Evolutionary conservation across 2,888 invertebrate genomes (phyloP), one percentile per base, ranked within the genome.

Genomic region (Agriotes lineatus): DNA sequence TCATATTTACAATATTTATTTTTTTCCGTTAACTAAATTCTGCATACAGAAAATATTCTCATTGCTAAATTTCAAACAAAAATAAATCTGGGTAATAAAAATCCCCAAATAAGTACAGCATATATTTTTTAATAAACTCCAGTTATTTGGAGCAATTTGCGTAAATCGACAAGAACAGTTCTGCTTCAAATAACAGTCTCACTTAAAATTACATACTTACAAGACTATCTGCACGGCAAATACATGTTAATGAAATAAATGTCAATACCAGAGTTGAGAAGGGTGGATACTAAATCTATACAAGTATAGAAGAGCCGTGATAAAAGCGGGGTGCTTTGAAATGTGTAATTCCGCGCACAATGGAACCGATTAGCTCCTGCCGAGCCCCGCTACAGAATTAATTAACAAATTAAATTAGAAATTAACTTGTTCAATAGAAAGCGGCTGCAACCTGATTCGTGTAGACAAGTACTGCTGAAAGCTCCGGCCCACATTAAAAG

Each of bases 401-500:
- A 85, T 85, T 85, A 85, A 85, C 85, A 84, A 85, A 85, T 85
- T 85, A 84, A 85, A 85, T 85, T 85, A 85, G 85, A 85, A 85
- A 85, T 85, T 85, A 85, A 85, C 85, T 85, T 80, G 84, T 85
- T 84, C 82, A 80, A 82, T 82, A 76, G 81, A 79, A 76, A 75
- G 70, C 70, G 70, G 66, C 70, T 66, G 70, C 66, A 57, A 66
- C 66, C 57, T 70, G 70, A 70, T 70, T 70, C 67, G 62, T 30
- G 50, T 59, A 70, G 70, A 70, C 70, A 70, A 63, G 61, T 69
- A 66, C 45, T 65, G 65, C 25, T 69, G 52, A 64, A 69, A 65
- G 44, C 65, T 52, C 50, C 48, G 19, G 22, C 48, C 48, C 48
- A 22, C 48, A 20, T 18, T 48, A 18, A 42, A 42, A 42, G 42